These are phyloP conservation scores for Lepisosteus oculatus DNA, from an alignment of 2,113 vertebrate species.

Conservation along the genomic window DNA sequence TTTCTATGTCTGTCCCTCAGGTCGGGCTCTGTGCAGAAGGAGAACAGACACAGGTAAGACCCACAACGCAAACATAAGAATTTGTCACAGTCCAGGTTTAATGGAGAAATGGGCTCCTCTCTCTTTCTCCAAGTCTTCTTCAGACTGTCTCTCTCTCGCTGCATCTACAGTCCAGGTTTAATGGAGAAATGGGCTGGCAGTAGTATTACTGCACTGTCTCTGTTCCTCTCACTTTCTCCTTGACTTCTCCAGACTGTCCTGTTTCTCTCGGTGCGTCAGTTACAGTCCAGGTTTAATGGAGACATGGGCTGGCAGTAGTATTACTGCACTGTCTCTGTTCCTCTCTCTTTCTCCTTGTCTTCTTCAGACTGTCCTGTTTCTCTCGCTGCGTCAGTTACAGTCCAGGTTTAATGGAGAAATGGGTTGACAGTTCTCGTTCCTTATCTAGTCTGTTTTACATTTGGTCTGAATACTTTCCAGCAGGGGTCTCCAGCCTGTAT, in stretches of 20 bases:
- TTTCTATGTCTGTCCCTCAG: constrained; percentile 18
- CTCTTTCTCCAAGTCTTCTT: background rate
- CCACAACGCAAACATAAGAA: constrained; percentile 34
- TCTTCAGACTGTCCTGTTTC: background rate
- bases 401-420: too few relatives aligned
- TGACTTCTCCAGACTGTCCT: background rate
- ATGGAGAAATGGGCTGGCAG: too few relatives aligned
- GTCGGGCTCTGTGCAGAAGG: constrained; percentile 42
- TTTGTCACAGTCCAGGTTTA: background rate
- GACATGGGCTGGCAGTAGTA: too few relatives aligned
- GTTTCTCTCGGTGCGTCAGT: constrained; percentile 45
- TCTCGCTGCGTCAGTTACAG: constrained; percentile 24
- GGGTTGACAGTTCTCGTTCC: too few relatives aligned
- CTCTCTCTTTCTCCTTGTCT: background rate
- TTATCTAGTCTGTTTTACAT: too few relatives aligned
- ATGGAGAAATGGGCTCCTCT: background rate
- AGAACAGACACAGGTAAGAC: constrained; percentile 28
- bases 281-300: too few relatives aligned
- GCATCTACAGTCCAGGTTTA: constrained; percentile 33
- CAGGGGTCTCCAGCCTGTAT: too few relatives aligned
- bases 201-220: background rate
- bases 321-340: background rate
- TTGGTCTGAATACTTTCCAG: too few relatives aligned
- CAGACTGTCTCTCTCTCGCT: constrained; percentile 28
- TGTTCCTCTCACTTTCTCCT: background rate